Percentiles rank a stretch among this genome's conserved stretches.
phyloP scores from a whole-genome alignment of 2,113 vertebrate species.

The Sinosuthora webbiana region DNA sequence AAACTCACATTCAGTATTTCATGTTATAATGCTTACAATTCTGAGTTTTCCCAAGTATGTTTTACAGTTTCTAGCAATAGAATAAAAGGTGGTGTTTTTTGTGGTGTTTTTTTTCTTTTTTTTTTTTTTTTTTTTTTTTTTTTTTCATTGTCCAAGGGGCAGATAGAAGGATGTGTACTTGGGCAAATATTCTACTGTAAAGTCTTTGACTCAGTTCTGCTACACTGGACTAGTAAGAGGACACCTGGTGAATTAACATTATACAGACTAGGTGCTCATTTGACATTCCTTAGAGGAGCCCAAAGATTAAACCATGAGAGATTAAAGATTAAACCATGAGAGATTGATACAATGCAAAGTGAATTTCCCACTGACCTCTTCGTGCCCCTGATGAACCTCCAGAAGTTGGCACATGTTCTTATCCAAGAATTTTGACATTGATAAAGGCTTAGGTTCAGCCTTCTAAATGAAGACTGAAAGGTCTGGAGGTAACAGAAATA shows the following conservation, averaged over 20 bases:
- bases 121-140: not conserved
- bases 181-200: not conserved
- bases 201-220: not conserved
- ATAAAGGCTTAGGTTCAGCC: conserved; percentile 15
- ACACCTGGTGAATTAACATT: not conserved
- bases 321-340: not conserved
- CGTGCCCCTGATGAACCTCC: not conserved
- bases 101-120: too few species aligned
- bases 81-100: not conserved
- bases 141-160: not conserved
- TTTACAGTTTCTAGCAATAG: not conserved
- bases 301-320: not conserved
- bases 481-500: conserved; percentile 11
- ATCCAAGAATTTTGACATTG: conserved; percentile 27
- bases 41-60: not conserved
- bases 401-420: not conserved
- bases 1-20: not conserved
- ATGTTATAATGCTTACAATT: not conserved
- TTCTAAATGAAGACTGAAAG: conserved; percentile 47
- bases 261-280: not conserved
- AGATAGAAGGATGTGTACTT: not conserved
- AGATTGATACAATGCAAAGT: not conserved
- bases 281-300: not conserved
- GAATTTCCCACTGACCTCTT: conserved; percentile 12
- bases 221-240: not conserved